Base-by-base conservation (phyloP, 2,797 vertebrate species). In the Pteropus rufus region DNA sequence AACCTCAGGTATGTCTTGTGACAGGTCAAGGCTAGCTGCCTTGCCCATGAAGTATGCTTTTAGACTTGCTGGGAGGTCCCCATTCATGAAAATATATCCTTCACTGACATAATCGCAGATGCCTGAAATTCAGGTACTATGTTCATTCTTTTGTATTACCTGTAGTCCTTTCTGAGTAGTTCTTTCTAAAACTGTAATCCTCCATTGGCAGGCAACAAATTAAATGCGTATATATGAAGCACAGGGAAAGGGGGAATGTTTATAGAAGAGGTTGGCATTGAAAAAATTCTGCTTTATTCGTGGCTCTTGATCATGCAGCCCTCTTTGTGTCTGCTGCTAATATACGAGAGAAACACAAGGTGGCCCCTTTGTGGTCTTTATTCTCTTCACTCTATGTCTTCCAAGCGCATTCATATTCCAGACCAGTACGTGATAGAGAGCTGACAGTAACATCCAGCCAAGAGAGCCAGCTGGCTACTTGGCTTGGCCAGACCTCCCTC, bases 401-500 rank as follows among this genome's bases (percentile, higher is more conserved):
- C 69, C 31, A 75, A 89, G 49, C 49, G 24, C 65, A 62, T 44
- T 88, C 44, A 10, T 91, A 60, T 62, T 76, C 46, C 91, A 86
- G 73, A 85, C 69, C 85, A 60, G 19, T n/a, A 14, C 31, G 31
- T 36, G 92, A 73, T 26, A 9, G 72, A 89, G 44, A 81, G 91
- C 62, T 92, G 91, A 87, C 2, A 7, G 92, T 41, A 65, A 94
- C 24, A 29, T 15, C 24, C 21, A 76, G 97, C 94, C 95, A 94
- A 95, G 81, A 96, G 85, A 97, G 85, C 97, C 97, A 97, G 97
- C 96, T 97, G 97, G 97, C 94, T 89, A 76, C 67, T 72, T 91
- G 29, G 16, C 95, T 91, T 80, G 93, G 90, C 97, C 95, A 96
- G 95, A 67, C 72, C 54, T 90, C 69, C 36, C 83, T 95, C 58